Conservation (phyloP, 2,113 vertebrate species). For the Gavialis gangeticus region DNA sequence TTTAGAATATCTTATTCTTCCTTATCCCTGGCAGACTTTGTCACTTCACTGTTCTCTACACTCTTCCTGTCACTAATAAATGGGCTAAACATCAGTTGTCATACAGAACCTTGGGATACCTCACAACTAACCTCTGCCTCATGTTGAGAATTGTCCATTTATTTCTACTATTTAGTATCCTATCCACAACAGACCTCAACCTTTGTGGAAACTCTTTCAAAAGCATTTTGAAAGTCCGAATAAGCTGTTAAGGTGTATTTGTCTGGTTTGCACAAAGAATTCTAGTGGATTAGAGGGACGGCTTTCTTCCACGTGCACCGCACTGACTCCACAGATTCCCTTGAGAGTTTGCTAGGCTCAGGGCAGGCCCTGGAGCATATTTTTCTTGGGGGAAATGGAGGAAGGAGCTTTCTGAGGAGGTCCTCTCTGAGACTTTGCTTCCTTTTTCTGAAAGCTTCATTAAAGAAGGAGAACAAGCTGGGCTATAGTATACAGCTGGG, state of each 20-base stretch:
- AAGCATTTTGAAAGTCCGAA: neutral
- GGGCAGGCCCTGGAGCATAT: neutral
- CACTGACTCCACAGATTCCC: too few species aligned
- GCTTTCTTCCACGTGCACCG: neutral
- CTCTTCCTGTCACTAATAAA: neutral
- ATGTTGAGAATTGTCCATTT: neutral
- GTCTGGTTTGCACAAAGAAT: neutral
- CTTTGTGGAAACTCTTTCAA: neutral
- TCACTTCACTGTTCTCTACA: neutral
- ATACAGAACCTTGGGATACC: neutral
- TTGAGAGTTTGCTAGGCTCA: neutral
- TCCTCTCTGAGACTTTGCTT: neutral
- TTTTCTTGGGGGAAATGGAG: neutral
- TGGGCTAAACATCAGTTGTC: neutral
- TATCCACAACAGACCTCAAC: neutral
- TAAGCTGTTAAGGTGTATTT: neutral
- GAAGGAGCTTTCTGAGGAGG: neutral
- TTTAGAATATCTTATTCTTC: neutral
- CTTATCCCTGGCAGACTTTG: neutral
- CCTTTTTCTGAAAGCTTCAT: neutral
- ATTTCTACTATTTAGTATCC: neutral
- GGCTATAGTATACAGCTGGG: neutral
- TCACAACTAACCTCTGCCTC: neutral
- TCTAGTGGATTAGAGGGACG: neutral
- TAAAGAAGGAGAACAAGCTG: neutral